A percentile compares a stretch with the other conserved stretches of the same genome.
These are phyloP conservation scores for Dunckerocampus dactyliophorus DNA, from an alignment of 2,113 vertebrate genomes.

Conservation along the genomic window DNA sequence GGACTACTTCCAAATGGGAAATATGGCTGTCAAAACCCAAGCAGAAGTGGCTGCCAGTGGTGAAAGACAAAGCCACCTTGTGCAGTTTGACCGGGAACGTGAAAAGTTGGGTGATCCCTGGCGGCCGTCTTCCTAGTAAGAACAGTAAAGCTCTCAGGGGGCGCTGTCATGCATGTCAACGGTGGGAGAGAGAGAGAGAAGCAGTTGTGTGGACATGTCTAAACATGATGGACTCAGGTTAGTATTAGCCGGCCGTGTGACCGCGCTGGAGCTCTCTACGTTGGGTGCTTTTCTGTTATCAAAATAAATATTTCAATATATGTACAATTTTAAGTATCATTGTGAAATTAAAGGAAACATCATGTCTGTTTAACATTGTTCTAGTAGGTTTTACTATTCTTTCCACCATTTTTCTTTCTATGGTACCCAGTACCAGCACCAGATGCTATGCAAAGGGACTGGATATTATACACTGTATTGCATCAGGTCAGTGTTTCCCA, in stretches of 20 bases:
- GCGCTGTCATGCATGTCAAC: background rate
- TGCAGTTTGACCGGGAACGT: background rate
- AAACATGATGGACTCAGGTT: background rate
- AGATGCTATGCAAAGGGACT: no score
- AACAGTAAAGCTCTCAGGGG: background rate
- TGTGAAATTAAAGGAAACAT: background rate
- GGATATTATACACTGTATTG: no score
- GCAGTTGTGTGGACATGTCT: background rate
- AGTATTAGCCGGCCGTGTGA: background rate
- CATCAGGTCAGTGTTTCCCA: no score
- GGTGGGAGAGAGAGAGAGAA: background rate
- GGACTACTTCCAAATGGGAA: no score
- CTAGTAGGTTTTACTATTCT: no score
- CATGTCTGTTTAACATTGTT: no score
- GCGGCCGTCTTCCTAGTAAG: background rate
- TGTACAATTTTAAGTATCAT: background rate
- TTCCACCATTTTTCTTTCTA: no score
- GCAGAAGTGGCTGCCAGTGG: background rate
- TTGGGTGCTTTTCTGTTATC: background rate
- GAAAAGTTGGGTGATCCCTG: background rate
- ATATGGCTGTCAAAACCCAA: background rate
- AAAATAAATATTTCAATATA: background rate
- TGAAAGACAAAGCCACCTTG: background rate
- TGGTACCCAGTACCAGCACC: no score
- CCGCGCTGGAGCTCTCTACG: no score